phyloP scores from a whole-genome alignment of 2,113 vertebrate species.

The Notechis scutatus region DNA sequence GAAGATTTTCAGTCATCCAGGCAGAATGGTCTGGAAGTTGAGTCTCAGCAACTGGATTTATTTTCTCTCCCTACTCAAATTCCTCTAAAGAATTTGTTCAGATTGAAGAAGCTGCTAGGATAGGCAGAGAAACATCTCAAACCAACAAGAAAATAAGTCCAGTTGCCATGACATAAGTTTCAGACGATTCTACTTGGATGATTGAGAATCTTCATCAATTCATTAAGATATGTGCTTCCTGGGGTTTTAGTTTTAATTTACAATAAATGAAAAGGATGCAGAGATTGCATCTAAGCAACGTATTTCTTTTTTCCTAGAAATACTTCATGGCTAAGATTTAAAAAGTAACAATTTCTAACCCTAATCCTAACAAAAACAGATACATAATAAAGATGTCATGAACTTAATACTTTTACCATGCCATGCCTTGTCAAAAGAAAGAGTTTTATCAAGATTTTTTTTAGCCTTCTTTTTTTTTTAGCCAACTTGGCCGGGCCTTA shows the following conservation, averaged over 20 bases:
- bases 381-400: background rate
- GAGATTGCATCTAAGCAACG: background rate
- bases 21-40: background rate
- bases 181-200: background rate
- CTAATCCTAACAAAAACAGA: background rate
- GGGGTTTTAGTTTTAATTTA: background rate
- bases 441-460: background rate
- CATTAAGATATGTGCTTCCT: background rate
- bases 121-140: too few relatives aligned
- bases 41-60: background rate
- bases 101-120: too few relatives aligned
- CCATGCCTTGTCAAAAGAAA: background rate
- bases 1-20: background rate
- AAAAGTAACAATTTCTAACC: background rate
- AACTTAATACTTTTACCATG: background rate
- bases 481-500: background rate
- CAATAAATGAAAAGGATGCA: background rate
- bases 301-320: background rate
- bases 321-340: background rate
- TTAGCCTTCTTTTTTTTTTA: background rate
- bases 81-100: too few relatives aligned
- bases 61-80: background rate
- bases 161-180: background rate
- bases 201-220: background rate
- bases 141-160: too few relatives aligned